Percentiles rank a stretch among this genome's conserved stretches.
Evolutionary conservation across 2,888 invertebrate genomes (phyloP).

Genomic region (Melieria picta): DNA sequence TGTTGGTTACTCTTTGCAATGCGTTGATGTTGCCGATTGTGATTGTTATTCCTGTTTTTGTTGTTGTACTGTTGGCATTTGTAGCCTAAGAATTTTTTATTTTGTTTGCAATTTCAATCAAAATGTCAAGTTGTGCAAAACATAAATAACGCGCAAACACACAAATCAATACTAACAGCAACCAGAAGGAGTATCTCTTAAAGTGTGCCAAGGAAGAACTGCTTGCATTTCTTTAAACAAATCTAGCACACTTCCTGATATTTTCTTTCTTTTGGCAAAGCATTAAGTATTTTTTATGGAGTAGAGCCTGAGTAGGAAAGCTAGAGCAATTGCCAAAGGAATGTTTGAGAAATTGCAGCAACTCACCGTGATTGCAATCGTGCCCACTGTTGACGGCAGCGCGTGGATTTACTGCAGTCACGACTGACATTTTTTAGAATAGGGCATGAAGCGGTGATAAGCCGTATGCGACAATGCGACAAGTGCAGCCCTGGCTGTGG

Average conservation of each 20-base stretch:
- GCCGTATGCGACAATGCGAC: too few relatives aligned
- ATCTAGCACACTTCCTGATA: background rate
- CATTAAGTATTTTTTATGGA: background rate
- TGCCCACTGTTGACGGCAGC: background rate
- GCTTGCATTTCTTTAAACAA: background rate
- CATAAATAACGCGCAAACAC: background rate
- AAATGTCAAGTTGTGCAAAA: slow-evolving; percentile 15
- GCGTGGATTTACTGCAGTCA: slow-evolving; percentile 13
- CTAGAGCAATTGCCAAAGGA: background rate
- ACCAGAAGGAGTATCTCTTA: too few relatives aligned
- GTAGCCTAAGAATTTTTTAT: slow-evolving; percentile 18
- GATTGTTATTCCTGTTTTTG: background rate
- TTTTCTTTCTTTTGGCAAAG: background rate
- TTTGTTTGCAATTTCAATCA: slow-evolving; percentile 32
- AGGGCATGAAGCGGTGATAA: too few relatives aligned
- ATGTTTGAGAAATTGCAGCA: slow-evolving; percentile 12
- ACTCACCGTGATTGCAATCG: slow-evolving; percentile 17
- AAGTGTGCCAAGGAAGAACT: too few relatives aligned
- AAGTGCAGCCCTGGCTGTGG: too few relatives aligned
- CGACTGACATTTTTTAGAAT: background rate
- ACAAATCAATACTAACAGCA: background rate
- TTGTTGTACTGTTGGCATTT: background rate
- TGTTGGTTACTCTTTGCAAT: background rate
- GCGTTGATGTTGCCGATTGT: background rate
- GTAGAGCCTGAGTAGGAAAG: too few relatives aligned